A percentile compares a stretch with the other conserved stretches of the same genome.
phyloP scores from a whole-genome alignment of 2,797 vertebrate species.

The Sparidentex hasta region DNA sequence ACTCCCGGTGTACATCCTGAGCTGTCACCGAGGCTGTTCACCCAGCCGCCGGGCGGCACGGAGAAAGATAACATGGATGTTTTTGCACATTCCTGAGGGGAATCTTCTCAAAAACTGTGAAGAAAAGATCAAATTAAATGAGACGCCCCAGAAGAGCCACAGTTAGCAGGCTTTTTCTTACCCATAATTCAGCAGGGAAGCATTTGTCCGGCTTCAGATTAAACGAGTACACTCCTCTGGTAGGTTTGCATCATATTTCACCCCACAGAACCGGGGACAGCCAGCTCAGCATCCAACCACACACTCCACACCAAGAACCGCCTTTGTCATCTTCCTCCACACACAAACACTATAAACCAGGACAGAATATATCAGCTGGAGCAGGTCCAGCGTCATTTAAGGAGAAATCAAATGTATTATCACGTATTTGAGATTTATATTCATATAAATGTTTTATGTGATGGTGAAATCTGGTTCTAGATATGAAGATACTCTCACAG shows the following conservation, averaged over 20 bases:
- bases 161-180: conserved; percentile 51
- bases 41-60: neutral
- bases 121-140: conserved; percentile 55
- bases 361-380: neutral
- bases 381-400: neutral
- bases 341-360: neutral
- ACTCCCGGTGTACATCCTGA: conserved; percentile 4
- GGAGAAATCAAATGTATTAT: neutral
- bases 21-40: conserved; percentile 16
- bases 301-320: neutral
- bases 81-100: conserved; percentile 23
- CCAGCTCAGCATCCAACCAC: conserved; percentile 38
- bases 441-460: neutral
- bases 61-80: neutral
- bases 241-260: conserved; percentile 63
- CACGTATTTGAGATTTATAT: neutral
- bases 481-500: neutral
- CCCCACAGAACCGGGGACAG: conserved; percentile 27
- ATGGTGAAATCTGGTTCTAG: neutral
- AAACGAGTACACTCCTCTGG: conserved; percentile 52
- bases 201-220: conserved; percentile 58
- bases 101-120: conserved; percentile 3
- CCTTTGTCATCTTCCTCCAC: conserved; percentile 22
- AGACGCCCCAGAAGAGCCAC: conserved; percentile 46
- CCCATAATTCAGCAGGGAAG: conserved; percentile 47